A percentile compares a stretch with the other conserved stretches of the same genome.
Conservation (phyloP, 2,888 invertebrate genomes). For the Erynnis tages region DNA sequence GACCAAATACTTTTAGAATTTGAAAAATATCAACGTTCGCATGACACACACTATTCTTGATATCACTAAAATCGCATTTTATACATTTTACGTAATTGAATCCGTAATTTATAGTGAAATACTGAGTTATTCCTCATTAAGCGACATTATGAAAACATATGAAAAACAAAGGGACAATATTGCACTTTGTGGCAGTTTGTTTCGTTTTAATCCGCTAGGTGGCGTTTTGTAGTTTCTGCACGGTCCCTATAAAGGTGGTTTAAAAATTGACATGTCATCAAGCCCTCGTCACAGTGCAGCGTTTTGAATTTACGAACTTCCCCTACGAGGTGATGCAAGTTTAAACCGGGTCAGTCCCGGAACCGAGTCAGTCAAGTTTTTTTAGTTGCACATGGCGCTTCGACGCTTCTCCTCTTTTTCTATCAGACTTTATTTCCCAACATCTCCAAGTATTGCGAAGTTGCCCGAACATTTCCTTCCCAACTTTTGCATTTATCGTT, state of each 20-base stretch:
- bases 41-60: too few species aligned
- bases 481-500: constrained; percentile 1
- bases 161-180: too few species aligned
- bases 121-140: too few species aligned
- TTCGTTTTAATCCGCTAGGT: too few species aligned
- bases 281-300: background rate
- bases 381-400: constrained; percentile 10
- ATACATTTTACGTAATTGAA: too few species aligned
- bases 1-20: too few species aligned
- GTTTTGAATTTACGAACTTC: constrained; percentile 1
- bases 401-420: constrained; percentile 5
- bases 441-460: background rate
- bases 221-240: too few species aligned
- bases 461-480: background rate
- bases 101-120: too few species aligned
- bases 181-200: too few species aligned
- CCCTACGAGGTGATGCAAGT: background rate
- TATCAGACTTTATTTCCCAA: background rate
- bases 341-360: constrained; percentile 8
- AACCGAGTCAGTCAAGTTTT: background rate
- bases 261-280: background rate
- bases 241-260: background rate
- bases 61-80: too few species aligned
- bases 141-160: too few species aligned
- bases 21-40: too few species aligned